Evolutionary conservation across 2,888 invertebrate genomes (phyloP).

Genomic region (Napeogenes inachia): DNA sequence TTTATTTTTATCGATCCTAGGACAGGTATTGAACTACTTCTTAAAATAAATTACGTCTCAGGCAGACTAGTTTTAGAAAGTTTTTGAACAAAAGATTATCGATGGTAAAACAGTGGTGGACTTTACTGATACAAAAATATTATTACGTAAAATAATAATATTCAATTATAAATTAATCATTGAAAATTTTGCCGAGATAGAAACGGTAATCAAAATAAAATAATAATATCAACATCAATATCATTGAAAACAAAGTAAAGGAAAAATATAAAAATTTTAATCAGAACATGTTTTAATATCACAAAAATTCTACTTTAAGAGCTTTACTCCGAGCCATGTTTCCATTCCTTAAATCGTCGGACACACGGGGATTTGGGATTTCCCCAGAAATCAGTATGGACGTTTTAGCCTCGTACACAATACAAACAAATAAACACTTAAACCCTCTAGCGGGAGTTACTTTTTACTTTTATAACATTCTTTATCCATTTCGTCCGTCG

Average conservation of each 20-base stretch:
- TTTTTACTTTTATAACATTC: constrained; percentile 43
- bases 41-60: constrained; percentile 15
- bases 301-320: not conserved
- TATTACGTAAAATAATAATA: too few relatives aligned
- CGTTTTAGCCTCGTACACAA: constrained; percentile 16
- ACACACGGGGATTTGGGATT: constrained; percentile 23
- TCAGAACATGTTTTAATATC: not conserved
- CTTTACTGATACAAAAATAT: not conserved
- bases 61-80: constrained; percentile 19
- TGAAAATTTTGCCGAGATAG: too few relatives aligned
- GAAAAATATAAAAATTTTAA: not conserved
- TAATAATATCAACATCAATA: too few relatives aligned
- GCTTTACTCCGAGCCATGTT: not conserved
- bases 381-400: constrained; percentile 21
- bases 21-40: constrained; percentile 11
- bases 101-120: constrained; percentile 14
- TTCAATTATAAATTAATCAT: too few relatives aligned
- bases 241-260: too few relatives aligned
- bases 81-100: constrained; percentile 18
- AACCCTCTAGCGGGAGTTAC: constrained; percentile 25
- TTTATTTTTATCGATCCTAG: too few relatives aligned
- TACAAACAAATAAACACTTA: constrained; percentile 26
- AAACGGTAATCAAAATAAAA: too few relatives aligned
- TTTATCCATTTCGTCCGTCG: constrained; percentile 36
- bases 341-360: constrained; percentile 14